Evolutionary conservation across 2,797 vertebrate genomes (phyloP).

Genomic region (Denticeps clupeoides): DNA sequence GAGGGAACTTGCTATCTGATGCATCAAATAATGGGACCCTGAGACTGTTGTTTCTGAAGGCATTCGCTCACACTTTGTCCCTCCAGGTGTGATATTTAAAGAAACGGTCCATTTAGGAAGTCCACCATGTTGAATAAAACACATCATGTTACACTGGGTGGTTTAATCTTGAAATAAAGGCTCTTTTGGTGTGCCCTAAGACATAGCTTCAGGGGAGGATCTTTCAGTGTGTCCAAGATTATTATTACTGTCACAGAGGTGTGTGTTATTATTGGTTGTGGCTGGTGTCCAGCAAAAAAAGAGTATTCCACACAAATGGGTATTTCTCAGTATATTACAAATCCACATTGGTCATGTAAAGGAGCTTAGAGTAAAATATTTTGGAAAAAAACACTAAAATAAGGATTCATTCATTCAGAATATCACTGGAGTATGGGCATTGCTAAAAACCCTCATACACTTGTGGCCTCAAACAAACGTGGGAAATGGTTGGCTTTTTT

Average conservation of each 20-base stretch:
- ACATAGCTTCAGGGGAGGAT: slow-evolving; percentile 46
- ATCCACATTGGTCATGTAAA: too few relatives aligned
- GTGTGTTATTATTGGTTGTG: too few relatives aligned
- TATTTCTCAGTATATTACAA: too few relatives aligned
- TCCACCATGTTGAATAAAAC: slow-evolving; percentile 49
- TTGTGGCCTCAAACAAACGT: slow-evolving; percentile 38
- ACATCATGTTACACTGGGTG: slow-evolving; percentile 40
- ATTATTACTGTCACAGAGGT: too few relatives aligned
- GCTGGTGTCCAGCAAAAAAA: too few relatives aligned
- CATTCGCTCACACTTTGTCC: slow-evolving; percentile 30
- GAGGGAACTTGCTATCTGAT: slow-evolving; percentile 36
- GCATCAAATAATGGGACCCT: slow-evolving; percentile 35
- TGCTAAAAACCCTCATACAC: slow-evolving; percentile 2
- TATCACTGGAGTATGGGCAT: background rate
- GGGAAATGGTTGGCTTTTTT: slow-evolving; percentile 48
- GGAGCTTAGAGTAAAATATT: too few relatives aligned
- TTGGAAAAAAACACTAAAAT: too few relatives aligned
- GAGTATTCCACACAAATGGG: too few relatives aligned
- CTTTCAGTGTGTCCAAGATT: slow-evolving; percentile 40
- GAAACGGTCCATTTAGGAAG: slow-evolving; percentile 35
- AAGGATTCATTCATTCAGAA: background rate
- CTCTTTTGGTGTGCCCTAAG: slow-evolving; percentile 42
- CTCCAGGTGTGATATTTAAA: slow-evolving; percentile 30
- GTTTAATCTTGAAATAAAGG: slow-evolving; percentile 39
- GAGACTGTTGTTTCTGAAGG: slow-evolving; percentile 30